Conservation (phyloP, 2,888 invertebrate genomes). For the Malthinus flaveolus region DNA sequence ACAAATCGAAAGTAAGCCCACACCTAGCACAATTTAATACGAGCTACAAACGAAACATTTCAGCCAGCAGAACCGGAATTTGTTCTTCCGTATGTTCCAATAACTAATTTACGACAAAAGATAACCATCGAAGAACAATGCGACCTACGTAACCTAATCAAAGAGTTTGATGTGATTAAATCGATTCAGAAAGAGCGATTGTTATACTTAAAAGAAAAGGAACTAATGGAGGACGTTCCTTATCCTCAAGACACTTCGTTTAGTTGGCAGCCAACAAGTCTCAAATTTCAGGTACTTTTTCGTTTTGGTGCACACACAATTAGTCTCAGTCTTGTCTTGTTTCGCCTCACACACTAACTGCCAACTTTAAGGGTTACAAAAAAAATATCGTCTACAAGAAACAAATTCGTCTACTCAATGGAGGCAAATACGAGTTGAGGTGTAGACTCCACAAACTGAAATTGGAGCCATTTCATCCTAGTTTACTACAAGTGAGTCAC, state of each 20-base stretch:
- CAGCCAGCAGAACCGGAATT: constrained; percentile 6
- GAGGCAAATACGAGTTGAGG: constrained; percentile 20
- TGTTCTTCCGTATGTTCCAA: constrained; percentile 26
- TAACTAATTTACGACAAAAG: constrained; percentile 22
- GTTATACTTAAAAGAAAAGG: constrained; percentile 5
- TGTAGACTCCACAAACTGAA: constrained; percentile 15
- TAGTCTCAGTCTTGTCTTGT: no score
- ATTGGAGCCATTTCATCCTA: constrained; percentile 18
- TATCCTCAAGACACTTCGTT: constrained; percentile 21
- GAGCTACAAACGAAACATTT: neutral
- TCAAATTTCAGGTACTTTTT: constrained; percentile 10
- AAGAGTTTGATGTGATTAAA: constrained; percentile 11
- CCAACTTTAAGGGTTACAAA: constrained; percentile 24
- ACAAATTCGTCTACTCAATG: constrained; percentile 23
- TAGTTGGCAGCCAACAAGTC: constrained; percentile 1
- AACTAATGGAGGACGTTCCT: neutral
- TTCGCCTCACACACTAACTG: no score
- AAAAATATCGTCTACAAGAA: constrained; percentile 25
- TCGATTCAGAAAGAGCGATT: constrained; percentile 6
- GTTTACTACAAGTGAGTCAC: neutral
- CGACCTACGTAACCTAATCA: constrained; percentile 13
- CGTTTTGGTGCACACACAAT: neutral
- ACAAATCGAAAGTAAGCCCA: no score
- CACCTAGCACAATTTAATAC: no score
- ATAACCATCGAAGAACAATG: constrained; percentile 8